These are phyloP conservation scores for Drosophila kurseongensis DNA, from an alignment of 1,140 invertebrate genomes.

Conservation along the genomic window DNA sequence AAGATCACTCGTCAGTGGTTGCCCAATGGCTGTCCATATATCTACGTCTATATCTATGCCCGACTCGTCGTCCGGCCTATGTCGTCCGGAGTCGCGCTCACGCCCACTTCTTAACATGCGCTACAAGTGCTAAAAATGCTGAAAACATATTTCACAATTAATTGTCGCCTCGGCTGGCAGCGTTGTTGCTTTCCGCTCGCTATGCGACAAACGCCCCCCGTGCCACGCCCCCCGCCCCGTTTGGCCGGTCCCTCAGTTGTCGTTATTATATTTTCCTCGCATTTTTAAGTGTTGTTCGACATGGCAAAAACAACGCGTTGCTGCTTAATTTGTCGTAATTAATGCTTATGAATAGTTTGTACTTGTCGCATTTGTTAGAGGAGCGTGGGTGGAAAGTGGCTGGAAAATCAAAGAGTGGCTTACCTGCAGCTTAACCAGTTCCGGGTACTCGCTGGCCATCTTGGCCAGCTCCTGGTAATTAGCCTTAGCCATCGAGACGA, in stretches of 20 bases:
- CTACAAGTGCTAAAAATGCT: slow-evolving; percentile 81
- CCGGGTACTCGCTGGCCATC: slow-evolving; percentile 91
- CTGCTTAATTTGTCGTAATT: slow-evolving; percentile 83
- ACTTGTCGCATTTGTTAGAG: slow-evolving; percentile 79
- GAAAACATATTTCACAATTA: slow-evolving; percentile 84
- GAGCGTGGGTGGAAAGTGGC: slow-evolving; percentile 3
- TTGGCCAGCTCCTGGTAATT: slow-evolving; percentile 93
- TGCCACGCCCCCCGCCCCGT: slow-evolving; percentile 1
- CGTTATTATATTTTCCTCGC: slow-evolving; percentile 74
- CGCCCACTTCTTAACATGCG: slow-evolving; percentile 74
- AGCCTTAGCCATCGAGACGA: slow-evolving; percentile 91
- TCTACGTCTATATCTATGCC: slow-evolving; percentile 29
- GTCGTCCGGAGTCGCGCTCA: slow-evolving; percentile 27
- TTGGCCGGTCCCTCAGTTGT: slow-evolving; percentile 13
- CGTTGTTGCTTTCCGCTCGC: slow-evolving; percentile 28
- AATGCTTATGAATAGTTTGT: slow-evolving; percentile 83
- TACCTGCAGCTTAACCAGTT: slow-evolving; percentile 93
- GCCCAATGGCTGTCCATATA: slow-evolving; percentile 24
- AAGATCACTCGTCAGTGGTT: slow-evolving; percentile 24
- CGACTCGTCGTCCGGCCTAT: slow-evolving; percentile 13
- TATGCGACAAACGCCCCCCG: slow-evolving; percentile 33
- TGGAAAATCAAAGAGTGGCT: slow-evolving; percentile 63
- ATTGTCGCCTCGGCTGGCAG: slow-evolving; percentile 72
- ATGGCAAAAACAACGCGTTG: slow-evolving; percentile 79
- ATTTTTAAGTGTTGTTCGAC: slow-evolving; percentile 83